These are phyloP conservation scores for Simalia tracyae DNA, from an alignment of 2,797 vertebrate species.

Conservation along the genomic window DNA sequence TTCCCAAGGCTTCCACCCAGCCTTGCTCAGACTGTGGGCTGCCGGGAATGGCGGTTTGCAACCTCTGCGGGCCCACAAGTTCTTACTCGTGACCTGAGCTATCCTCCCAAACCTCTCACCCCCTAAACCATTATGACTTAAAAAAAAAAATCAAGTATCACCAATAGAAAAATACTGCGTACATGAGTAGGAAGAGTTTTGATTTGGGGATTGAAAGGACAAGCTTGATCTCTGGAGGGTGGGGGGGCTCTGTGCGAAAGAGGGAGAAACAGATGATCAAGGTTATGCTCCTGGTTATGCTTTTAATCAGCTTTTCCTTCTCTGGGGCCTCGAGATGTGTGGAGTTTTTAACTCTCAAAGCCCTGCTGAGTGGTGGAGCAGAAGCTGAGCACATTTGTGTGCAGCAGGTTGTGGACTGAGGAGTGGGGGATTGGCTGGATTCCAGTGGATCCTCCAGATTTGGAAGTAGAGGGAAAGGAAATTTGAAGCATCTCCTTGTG, in stretches of 20 bases:
- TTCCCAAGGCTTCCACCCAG: not conserved
- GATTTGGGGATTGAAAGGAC: not conserved
- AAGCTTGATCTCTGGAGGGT: not conserved
- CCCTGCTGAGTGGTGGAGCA: not conserved
- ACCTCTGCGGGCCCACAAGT: not conserved
- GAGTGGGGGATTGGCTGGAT: no score
- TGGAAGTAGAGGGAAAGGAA: not conserved
- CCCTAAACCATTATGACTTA: not conserved
- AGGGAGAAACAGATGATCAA: not conserved
- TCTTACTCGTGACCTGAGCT: not conserved
- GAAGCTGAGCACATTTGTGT: no score
- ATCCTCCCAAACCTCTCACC: not conserved
- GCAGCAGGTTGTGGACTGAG: no score
- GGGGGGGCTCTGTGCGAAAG: not conserved
- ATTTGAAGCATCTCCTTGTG: not conserved
- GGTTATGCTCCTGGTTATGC: not conserved
- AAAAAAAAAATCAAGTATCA: not conserved
- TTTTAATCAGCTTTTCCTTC: not conserved
- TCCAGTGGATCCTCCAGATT: not conserved
- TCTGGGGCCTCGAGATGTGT: not conserved
- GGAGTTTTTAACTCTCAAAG: not conserved
- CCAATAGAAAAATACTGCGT: not conserved
- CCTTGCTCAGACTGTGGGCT: not conserved
- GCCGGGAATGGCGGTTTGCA: not conserved
- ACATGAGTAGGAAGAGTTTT: not conserved